These are phyloP conservation scores for Drosophila melanica DNA, from an alignment of 1,140 invertebrate genomes.

Conservation along the genomic window DNA sequence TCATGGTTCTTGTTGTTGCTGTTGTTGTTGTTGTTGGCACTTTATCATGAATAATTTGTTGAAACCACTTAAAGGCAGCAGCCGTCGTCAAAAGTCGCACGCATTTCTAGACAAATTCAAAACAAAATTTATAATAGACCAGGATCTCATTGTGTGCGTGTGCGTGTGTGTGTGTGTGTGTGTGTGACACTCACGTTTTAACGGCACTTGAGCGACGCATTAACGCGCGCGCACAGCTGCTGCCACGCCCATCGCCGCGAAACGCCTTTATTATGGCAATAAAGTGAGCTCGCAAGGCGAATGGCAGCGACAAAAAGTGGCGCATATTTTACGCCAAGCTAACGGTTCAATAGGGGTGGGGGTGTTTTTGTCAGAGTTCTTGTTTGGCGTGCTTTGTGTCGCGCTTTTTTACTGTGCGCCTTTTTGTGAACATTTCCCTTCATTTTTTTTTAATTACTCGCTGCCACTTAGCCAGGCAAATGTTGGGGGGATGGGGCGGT, in stretches of 20 bases:
- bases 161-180: conserved; percentile 28
- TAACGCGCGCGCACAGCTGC: conserved; percentile 78
- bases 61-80: conserved; percentile 71
- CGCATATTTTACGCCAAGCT: conserved; percentile 62
- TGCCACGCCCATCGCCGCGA: conserved; percentile 52
- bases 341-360: not conserved
- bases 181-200: conserved; percentile 75
- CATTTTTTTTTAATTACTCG: conserved; percentile 76
- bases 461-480: conserved; percentile 56
- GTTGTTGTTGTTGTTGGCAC: conserved; percentile 42
- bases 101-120: conserved; percentile 75
- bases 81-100: conserved; percentile 57
- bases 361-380: not conserved
- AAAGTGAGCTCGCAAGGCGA: conserved; percentile 51
- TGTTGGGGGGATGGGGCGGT: not conserved
- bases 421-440: conserved; percentile 71
- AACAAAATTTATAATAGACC: conserved; percentile 77
- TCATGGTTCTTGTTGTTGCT: conserved; percentile 12
- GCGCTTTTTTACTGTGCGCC: conserved; percentile 53
- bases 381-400: conserved; percentile 45
- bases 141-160: not conserved
- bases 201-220: conserved; percentile 81
- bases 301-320: conserved; percentile 48
- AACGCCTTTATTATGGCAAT: conserved; percentile 77
- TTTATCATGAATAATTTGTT: conserved; percentile 78